A percentile compares a stretch with the other conserved stretches of the same genome.
Conservation (phyloP, 2,797 vertebrate species). For the Eulemur albifrons region DNA sequence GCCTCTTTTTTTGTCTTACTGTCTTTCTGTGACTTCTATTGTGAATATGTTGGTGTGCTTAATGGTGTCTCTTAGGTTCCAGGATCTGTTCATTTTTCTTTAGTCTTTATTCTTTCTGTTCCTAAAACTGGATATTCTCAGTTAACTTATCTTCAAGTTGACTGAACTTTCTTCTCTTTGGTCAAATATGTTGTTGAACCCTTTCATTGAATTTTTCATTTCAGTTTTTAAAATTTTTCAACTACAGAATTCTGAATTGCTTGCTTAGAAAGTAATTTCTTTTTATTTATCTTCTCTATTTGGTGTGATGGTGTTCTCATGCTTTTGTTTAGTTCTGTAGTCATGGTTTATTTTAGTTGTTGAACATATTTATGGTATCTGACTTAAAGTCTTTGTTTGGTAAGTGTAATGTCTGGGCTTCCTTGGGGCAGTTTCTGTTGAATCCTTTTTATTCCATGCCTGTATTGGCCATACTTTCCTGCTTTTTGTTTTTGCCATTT, state of each 20-base stretch:
- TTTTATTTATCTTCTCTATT: background rate
- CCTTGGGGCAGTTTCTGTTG: background rate
- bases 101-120: background rate
- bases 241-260: background rate
- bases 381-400: background rate
- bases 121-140: background rate
- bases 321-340: background rate
- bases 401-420: background rate
- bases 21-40: background rate
- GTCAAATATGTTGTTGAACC: background rate
- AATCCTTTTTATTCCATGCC: background rate
- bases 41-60: background rate
- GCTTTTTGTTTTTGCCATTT: background rate
- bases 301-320: background rate
- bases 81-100: background rate
- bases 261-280: background rate
- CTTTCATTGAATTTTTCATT: background rate
- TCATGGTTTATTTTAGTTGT: background rate
- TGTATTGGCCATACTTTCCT: background rate
- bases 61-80: background rate
- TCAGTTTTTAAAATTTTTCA: background rate
- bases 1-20: background rate
- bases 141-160: background rate
- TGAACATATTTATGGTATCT: background rate
- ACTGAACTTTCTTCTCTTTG: background rate